Evolutionary conservation across 30 jellyfish, hydroid and myxozoan species (phyloP).

Genomic region (Sanderia malayensis): DNA sequence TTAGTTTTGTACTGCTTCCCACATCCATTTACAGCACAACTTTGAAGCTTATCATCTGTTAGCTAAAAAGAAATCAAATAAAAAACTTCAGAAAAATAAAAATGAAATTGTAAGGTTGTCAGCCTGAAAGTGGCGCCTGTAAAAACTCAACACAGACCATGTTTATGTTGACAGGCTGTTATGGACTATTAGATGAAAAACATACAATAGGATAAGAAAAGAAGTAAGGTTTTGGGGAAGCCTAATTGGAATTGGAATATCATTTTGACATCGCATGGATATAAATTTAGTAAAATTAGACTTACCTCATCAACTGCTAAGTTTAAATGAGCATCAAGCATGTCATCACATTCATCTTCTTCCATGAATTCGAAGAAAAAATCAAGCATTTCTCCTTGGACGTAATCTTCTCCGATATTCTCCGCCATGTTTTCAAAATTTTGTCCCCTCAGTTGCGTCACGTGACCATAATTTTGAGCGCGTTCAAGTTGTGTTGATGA

Average conservation of each 20-base stretch:
- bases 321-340: background rate
- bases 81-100: background rate
- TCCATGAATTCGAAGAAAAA: background rate
- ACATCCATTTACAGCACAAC: background rate
- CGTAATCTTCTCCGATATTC: background rate
- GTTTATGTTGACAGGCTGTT: constrained; percentile 7
- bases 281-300: background rate
- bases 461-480: background rate
- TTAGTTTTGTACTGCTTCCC: background rate
- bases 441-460: constrained; percentile 7
- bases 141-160: background rate
- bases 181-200: constrained; percentile 2
- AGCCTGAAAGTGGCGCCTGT: constrained; percentile 5
- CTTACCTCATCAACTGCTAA: constrained; percentile 7
- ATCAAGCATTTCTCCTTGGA: constrained; percentile 7
- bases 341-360: constrained; percentile 1
- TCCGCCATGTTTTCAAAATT: background rate
- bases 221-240: constrained; percentile 1
- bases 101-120: background rate
- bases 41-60: background rate
- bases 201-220: background rate
- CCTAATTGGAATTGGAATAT: background rate
- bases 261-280: constrained; percentile 1
- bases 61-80: constrained; percentile 6
- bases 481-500: constrained; percentile 3